Percentiles rank a stretch among this genome's conserved stretches.
Conservation (phyloP, 2,113 vertebrate species). For the Oreamnos americanus region DNA sequence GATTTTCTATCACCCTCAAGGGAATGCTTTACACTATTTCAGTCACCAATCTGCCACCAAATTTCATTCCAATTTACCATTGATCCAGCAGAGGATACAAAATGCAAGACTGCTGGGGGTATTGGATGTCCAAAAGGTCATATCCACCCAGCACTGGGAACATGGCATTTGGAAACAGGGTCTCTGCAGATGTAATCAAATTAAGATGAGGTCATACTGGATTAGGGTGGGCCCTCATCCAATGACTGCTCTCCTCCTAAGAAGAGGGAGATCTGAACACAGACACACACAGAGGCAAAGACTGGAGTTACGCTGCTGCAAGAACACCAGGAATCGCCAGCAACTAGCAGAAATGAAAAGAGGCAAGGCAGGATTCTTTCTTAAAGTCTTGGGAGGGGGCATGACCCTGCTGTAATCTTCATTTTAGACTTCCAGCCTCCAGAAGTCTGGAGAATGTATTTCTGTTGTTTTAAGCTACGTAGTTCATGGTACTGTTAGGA, state of each 20-base stretch:
- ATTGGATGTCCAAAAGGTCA: neutral
- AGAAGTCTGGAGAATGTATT: neutral
- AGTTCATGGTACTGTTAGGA: neutral
- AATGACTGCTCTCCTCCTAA: neutral
- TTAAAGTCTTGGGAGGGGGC: neutral
- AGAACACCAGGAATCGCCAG: neutral
- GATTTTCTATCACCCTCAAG: slow-evolving; percentile 39
- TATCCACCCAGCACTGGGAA: neutral
- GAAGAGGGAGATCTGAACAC: neutral
- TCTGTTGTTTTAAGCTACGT: neutral
- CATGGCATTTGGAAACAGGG: neutral
- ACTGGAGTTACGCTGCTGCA: neutral
- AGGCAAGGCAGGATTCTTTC: neutral
- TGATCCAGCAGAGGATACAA: neutral
- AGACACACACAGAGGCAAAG: neutral
- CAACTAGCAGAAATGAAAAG: neutral
- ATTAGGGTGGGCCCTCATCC: neutral
- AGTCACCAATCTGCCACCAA: slow-evolving; percentile 40
- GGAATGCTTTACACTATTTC: neutral
- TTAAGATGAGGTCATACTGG: neutral
- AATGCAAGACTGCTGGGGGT: neutral
- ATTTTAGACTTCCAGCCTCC: neutral
- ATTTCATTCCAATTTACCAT: slow-evolving; percentile 48
- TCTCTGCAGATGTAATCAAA: slow-evolving; percentile 8
- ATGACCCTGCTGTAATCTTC: neutral